Conservation (phyloP, 2,888 invertebrate species). For the Oxystoma pomonae region DNA sequence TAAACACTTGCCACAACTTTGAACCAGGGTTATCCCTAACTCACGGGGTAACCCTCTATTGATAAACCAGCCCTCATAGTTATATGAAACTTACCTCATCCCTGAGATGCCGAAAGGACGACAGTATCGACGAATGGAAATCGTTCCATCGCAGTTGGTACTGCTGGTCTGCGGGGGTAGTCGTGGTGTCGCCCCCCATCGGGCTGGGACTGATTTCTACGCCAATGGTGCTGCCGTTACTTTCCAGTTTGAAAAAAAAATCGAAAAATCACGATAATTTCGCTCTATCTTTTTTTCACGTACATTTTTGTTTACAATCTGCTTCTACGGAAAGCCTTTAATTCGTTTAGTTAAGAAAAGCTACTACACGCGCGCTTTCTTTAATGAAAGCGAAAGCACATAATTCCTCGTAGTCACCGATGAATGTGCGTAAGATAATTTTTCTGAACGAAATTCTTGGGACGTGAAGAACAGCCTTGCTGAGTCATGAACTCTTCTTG, state of each 20-base stretch:
- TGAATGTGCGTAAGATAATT: too few species aligned
- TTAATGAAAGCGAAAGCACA: neutral
- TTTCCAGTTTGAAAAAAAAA: neutral
- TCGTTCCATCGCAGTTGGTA: conserved; percentile 94
- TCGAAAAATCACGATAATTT: too few species aligned
- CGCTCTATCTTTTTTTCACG: neutral
- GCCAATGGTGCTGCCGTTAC: conserved; percentile 46
- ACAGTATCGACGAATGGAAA: conserved; percentile 87
- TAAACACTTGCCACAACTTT: too few species aligned
- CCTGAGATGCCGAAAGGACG: conserved; percentile 77
- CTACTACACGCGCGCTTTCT: neutral
- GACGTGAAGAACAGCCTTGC: neutral
- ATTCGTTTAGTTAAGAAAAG: too few species aligned
- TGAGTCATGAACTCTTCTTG: neutral
- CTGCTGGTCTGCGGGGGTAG: conserved; percentile 37
- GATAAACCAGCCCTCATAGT: too few species aligned
- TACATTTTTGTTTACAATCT: too few species aligned
- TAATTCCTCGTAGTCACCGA: too few species aligned
- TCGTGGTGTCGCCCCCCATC: conserved; percentile 56
- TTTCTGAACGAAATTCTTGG: neutral
- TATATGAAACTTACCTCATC: conserved; percentile 26
- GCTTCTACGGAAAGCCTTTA: too few species aligned
- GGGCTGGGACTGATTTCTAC: conserved; percentile 50
- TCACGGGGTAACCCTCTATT: too few species aligned
- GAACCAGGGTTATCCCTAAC: too few species aligned